Conservation (phyloP, 2,797 vertebrate genomes). For the Champsocephalus gunnari region DNA sequence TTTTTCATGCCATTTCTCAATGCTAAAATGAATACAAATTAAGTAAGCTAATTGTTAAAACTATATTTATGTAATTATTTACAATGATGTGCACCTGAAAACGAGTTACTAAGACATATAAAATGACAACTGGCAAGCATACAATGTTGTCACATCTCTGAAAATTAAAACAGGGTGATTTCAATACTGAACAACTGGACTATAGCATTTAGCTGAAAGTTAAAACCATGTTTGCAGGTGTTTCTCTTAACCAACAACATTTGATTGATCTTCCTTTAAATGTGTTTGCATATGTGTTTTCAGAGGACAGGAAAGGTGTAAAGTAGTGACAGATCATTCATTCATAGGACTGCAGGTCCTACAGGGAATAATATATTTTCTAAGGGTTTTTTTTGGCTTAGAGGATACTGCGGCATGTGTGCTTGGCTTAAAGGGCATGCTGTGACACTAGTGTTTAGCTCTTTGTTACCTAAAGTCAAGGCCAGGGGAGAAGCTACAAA, state of each 20-base stretch:
- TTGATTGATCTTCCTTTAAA: neutral
- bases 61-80: neutral
- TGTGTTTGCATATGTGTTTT: constrained; percentile 21
- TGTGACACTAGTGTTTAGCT: constrained; percentile 20
- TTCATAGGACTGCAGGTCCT: constrained; percentile 26
- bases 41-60: neutral
- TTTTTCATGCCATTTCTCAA: neutral
- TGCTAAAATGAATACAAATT: neutral
- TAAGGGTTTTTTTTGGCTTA: neutral
- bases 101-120: no score
- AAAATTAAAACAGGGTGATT: neutral
- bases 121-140: no score
- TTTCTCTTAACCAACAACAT: neutral
- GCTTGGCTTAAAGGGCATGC: constrained; percentile 39
- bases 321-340: constrained; percentile 30
- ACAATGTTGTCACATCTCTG: no score
- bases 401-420: constrained; percentile 40
- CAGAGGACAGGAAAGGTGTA: constrained; percentile 34
- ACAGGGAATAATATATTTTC: constrained; percentile 50
- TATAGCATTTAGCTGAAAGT: neutral
- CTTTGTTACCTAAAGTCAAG: constrained; percentile 44
- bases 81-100: neutral
- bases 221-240: neutral
- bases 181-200: neutral
- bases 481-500: constrained; percentile 15